Evolutionary conservation across 2,113 vertebrate species (phyloP), one percentile per base, ranked within the genome.

Genomic region (Anhinga rufa): DNA sequence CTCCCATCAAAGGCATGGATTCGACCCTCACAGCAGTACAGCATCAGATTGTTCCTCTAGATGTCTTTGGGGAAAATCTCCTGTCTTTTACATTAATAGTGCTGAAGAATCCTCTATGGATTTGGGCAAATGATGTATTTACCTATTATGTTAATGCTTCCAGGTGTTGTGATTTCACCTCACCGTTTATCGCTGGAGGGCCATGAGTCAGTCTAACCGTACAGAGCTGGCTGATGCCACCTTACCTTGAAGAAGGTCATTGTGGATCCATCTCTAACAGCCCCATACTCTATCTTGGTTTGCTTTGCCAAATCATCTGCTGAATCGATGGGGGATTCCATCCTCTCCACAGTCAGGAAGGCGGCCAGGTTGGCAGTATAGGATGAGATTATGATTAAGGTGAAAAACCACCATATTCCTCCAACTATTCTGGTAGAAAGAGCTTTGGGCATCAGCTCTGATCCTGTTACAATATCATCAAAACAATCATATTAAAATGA

Each of bases 361-460:
- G 99, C 99, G 65, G 99, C 99, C 98, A 99, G 94, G 98, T 99
- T 99, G 95, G 99, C 99, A 71, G 99, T 99, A 84, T 99, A 99
- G 66, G 99, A 99, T 85, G 99, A 99, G 96, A 99, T 99, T 97
- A 99, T 99, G 98, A 99, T 99, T 96, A 99, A 95, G 44, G 99
- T 99, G 96, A 99, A 99, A 98, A 99, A 99, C 99, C 99, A 99
- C 99, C 99, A 99, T 97, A 99, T 99, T 87, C 99, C 99, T 96
- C 99, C 99, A 70, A 99, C 99, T 97, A 99, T 99, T 98, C 99
- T 98, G 65, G 99, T 99, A 26, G 99, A 99, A 88, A 99, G 98
- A 93, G 99, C 99, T 98, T 99, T 99, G 78, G 99, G 99, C 99
- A 99, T 99, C 97, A 99, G 98, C 96, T 99, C 99, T 71, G 99